Conservation (phyloP, 1,140 invertebrate species). For the Drosophila obscura region DNA sequence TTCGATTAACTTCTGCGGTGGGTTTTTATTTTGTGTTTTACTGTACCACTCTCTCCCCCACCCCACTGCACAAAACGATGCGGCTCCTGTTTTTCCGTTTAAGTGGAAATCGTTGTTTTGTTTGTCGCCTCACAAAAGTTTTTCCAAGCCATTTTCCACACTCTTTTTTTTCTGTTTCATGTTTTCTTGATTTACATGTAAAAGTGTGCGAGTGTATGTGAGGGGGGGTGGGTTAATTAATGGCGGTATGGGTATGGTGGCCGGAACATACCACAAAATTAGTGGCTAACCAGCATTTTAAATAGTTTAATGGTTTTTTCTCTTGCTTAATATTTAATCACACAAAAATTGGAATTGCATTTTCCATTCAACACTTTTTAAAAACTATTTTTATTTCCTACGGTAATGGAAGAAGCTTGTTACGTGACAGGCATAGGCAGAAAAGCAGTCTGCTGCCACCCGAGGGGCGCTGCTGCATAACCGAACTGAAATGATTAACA, state of each 20-base stretch:
- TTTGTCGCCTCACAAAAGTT: conserved; percentile 76
- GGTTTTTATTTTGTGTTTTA: conserved; percentile 58
- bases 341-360: conserved; percentile 17
- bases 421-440: too few relatives aligned
- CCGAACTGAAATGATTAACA: too few relatives aligned
- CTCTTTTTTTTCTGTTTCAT: conserved; percentile 20
- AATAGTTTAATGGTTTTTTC: conserved; percentile 66
- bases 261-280: too few relatives aligned
- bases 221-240: conserved; percentile 65
- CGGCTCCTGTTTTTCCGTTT: conserved; percentile 63
- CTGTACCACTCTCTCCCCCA: background rate
- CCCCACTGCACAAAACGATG: background rate
- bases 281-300: conserved; percentile 42
- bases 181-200: background rate
- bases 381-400: conserved; percentile 7
- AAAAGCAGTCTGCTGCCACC: too few relatives aligned
- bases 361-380: conserved; percentile 26
- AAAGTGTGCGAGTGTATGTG: conserved; percentile 5
- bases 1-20: conserved; percentile 80
- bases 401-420: background rate
- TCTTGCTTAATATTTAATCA: conserved; percentile 50
- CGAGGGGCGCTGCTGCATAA: too few relatives aligned
- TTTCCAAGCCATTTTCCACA: conserved; percentile 70
- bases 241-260: background rate
- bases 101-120: conserved; percentile 82